Evolutionary conservation across 2,888 invertebrate genomes (phyloP), one percentile per base, ranked within the genome.

Genomic region (Volucella zonaria): DNA sequence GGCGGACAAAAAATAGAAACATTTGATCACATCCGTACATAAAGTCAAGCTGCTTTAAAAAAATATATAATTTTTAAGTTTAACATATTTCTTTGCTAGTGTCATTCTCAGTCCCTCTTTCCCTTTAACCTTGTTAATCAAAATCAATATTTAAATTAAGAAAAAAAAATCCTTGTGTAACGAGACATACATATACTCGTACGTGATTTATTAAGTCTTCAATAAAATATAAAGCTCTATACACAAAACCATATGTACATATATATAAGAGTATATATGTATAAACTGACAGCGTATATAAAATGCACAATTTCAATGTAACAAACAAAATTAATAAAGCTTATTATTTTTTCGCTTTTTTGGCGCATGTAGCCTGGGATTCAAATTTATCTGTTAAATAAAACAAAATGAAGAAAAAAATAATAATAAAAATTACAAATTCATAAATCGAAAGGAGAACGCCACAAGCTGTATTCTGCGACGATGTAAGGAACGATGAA

Each of bases 371-470:
- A 70, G 45, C 45, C 6, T 49, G 49, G 47, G 66, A 61, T 71
- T 77, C 76, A 54, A 77, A 66, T 82, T 81, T 82, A 61, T 77
- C 59, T 66, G 77, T 56, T 56, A 82, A 67, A 40, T 58, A 62
- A 73, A 38, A 62, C 73, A 62, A 23, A 78, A 54, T 56, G n/a
- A 43, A 71, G 11, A 49, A 51, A 42, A 51, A 66, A 66, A 58
- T 54, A 59, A 68, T 6, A 67, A 18, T 11, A 15, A 43, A 15
- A 59, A 2, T 1, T 40, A 18, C 31, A 54, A 11, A 12, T 54
- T 23, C 54, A 31, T 58, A 58, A 73, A 66, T 52, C 64, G 56
- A 74, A 73, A 78, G 74, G 68, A 78, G 40, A 68, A 78, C 74
- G 68, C 74, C 77, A 47, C 66, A 31, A 1, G 6, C 31, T 10